These are phyloP conservation scores for Eospalax fontanierii DNA, from an alignment of 2,797 vertebrate genomes.

Conservation along the genomic window DNA sequence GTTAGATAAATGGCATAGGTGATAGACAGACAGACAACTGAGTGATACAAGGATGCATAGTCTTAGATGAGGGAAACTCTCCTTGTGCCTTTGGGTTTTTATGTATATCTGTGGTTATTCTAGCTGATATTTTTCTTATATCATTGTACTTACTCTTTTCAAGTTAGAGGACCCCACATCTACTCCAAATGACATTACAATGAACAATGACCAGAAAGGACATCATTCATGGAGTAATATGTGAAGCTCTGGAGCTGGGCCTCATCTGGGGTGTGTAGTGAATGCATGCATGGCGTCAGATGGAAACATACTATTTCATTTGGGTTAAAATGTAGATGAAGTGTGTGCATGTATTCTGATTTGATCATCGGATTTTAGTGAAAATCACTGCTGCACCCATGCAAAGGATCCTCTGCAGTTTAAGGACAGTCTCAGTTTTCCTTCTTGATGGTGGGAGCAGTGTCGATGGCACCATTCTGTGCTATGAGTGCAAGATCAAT, in stretches of 20 bases:
- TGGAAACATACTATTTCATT: neutral
- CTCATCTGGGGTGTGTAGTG: neutral
- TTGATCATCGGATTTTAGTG: neutral
- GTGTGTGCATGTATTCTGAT: no score
- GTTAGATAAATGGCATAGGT: neutral
- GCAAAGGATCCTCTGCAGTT: neutral
- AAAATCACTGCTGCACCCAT: fast-evolving
- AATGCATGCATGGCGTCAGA: neutral
- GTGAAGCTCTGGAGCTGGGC: neutral
- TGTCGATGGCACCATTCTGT: no score
- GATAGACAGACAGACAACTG: neutral
- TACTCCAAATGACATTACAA: neutral
- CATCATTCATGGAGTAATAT: neutral
- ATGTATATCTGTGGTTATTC: neutral
- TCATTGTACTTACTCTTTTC: neutral
- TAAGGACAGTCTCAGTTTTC: neutral
- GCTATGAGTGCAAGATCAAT: no score
- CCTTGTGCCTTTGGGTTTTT: neutral
- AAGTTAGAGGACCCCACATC: neutral
- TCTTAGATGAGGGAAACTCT: neutral
- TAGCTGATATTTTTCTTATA: no score
- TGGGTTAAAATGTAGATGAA: neutral
- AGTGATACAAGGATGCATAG: neutral
- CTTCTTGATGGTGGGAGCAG: no score
- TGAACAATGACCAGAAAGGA: no score